phyloP scores from a whole-genome alignment of 2,113 vertebrate genomes.

The Anser brachyrhynchus region DNA sequence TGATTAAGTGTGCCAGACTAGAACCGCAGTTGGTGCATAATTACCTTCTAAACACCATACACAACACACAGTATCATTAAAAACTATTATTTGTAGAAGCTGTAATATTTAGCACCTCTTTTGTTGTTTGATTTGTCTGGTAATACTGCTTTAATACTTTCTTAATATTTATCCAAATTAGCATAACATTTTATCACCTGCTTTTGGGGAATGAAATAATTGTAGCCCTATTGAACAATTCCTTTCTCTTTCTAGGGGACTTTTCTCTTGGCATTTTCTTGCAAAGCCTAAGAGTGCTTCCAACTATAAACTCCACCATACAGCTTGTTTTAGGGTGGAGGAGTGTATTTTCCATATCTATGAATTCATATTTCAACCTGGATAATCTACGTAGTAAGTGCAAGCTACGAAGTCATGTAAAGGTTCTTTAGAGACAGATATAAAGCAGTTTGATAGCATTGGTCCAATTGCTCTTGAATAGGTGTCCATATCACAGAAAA shows the following conservation, averaged over 20 bases:
- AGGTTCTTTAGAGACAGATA: not conserved
- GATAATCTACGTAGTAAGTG: not conserved
- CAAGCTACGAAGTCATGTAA: not conserved
- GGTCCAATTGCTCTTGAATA: not conserved
- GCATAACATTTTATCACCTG: not conserved
- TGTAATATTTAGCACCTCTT: not conserved
- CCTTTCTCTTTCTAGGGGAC: not conserved
- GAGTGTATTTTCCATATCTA: not conserved
- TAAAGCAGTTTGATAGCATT: not conserved
- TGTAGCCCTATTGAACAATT: not conserved
- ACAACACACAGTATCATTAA: not conserved
- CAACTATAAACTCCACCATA: not conserved
- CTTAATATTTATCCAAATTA: constrained; percentile 13
- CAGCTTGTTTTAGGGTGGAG: not conserved
- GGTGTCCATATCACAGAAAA: not conserved
- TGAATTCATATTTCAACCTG: not conserved
- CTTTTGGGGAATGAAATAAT: not conserved
- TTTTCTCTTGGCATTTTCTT: not conserved
- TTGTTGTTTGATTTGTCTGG: not conserved
- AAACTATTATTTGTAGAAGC: not conserved
- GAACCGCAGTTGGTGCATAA: not conserved
- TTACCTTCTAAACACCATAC: not conserved
- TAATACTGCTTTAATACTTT: not conserved
- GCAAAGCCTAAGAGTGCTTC: not conserved
- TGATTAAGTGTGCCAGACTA: not conserved